A percentile compares a stretch with the other conserved stretches of the same genome.
phyloP scores from a whole-genome alignment of 2,797 vertebrate genomes.

The Enteromius argenteus region DNA sequence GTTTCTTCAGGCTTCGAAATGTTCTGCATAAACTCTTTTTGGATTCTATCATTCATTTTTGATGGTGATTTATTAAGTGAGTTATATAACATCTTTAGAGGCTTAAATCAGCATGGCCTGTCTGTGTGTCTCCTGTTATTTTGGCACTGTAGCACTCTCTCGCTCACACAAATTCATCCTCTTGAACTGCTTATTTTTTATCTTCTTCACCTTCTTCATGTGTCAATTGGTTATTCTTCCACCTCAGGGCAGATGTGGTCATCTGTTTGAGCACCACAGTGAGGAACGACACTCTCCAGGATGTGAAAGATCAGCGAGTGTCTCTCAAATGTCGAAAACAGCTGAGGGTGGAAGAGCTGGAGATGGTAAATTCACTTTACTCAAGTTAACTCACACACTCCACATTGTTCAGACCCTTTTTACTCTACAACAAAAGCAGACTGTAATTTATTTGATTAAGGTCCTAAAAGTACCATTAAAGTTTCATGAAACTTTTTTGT shows the following conservation, averaged over 20 bases:
- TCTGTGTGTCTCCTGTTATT: not conserved
- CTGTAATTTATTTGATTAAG: not conserved
- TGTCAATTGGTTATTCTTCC: not conserved
- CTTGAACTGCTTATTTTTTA: not conserved
- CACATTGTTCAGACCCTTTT: not conserved
- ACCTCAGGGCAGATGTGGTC: slow-evolving; percentile 86
- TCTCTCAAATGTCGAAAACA: slow-evolving; percentile 90
- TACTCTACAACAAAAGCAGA: not conserved
- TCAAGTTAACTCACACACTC: not conserved
- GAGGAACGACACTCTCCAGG: slow-evolving; percentile 88
- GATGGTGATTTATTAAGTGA: slow-evolving; percentile 4
- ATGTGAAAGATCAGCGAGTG: slow-evolving; percentile 88
- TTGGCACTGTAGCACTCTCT: not conserved
- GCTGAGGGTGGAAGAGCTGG: slow-evolving; percentile 88
- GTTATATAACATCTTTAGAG: slow-evolving; percentile 22
- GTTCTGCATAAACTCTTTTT: slow-evolving; percentile 6
- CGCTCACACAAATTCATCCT: not conserved
- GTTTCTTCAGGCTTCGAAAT: not conserved
- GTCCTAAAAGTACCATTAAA: not conserved
- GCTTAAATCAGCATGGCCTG: not conserved
- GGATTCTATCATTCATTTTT: not conserved
- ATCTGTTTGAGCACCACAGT: slow-evolving; percentile 90
- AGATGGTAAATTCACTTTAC: slow-evolving; percentile 79
- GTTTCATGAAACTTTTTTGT: not conserved
- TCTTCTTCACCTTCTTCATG: slow-evolving; percentile 16